These are phyloP conservation scores for Musca domestica DNA, from an alignment of 1,140 invertebrate species.

Conservation along the genomic window DNA sequence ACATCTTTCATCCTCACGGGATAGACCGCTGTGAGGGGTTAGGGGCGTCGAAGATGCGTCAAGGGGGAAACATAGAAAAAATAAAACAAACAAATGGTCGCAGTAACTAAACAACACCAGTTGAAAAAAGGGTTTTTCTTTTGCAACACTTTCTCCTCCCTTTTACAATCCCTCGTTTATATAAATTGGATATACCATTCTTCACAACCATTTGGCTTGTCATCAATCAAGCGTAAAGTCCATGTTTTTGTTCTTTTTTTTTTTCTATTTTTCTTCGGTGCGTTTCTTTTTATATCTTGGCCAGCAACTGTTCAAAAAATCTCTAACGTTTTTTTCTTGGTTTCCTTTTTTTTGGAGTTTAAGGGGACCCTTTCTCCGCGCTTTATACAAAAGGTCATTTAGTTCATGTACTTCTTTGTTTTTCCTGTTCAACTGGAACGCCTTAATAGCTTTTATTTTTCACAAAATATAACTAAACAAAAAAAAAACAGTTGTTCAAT, in stretches of 20 bases:
- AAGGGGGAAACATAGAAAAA: too few relatives aligned
- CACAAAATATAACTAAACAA: neutral
- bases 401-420: too few relatives aligned
- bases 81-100: too few relatives aligned
- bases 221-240: conserved; percentile 14
- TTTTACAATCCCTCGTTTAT: too few relatives aligned
- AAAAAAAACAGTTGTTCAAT: neutral
- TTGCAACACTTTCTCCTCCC: too few relatives aligned
- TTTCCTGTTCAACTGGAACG: neutral
- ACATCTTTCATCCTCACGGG: too few relatives aligned
- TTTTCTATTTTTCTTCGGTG: neutral
- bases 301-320: neutral
- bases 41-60: too few relatives aligned
- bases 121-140: neutral
- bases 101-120: neutral
- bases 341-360: neutral
- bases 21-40: too few relatives aligned
- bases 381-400: too few relatives aligned
- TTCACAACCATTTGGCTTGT: neutral
- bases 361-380: too few relatives aligned
- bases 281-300: too few relatives aligned
- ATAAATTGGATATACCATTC: too few relatives aligned
- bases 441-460: conserved; percentile 4
- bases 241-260: neutral
- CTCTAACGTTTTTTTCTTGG: neutral